A percentile compares a stretch with the other conserved stretches of the same genome.
phyloP scores from a whole-genome alignment of 2,888 invertebrate species.

The Tuta absoluta region DNA sequence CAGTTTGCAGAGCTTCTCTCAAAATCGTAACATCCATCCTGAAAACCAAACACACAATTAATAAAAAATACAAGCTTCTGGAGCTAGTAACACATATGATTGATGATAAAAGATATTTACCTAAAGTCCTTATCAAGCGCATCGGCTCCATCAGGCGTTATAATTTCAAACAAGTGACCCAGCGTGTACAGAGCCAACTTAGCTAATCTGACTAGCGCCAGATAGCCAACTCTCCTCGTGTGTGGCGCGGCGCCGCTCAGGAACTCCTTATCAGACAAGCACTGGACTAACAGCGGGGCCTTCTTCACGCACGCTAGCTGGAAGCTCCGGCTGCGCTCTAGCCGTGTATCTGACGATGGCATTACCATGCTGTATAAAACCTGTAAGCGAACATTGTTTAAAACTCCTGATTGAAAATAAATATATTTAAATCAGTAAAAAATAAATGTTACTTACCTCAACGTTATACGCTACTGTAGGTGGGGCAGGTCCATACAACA shows the following conservation, averaged over 20 bases:
- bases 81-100: background rate
- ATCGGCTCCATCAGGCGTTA: conserved; percentile 76
- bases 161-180: conserved; percentile 88
- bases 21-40: conserved; percentile 83
- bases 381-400: conserved; percentile 42
- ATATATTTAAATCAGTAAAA: background rate
- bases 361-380: conserved; percentile 95
- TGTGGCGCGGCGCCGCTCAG: conserved; percentile 72
- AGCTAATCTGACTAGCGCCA: conserved; percentile 92
- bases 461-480: conserved; percentile 77
- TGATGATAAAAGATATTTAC: conserved; percentile 39
- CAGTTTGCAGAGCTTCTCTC: conserved; percentile 91
- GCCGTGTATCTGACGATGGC: conserved; percentile 91
- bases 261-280: conserved; percentile 75
- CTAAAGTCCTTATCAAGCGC: conserved; percentile 68
- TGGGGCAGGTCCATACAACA: conserved; percentile 74
- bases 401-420: background rate
- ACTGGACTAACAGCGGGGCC: conserved; percentile 72
- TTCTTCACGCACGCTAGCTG: conserved; percentile 84
- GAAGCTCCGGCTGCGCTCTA: conserved; percentile 83
- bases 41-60: conserved; percentile 34
- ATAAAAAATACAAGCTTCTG: background rate
- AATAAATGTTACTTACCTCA: conserved; percentile 50
- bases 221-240: conserved; percentile 88
- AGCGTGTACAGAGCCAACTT: conserved; percentile 94